Percentiles rank a stretch among this genome's conserved stretches.
Evolutionary conservation across 2,113 vertebrate genomes (phyloP).

Genomic region (Excalfactoria chinensis): DNA sequence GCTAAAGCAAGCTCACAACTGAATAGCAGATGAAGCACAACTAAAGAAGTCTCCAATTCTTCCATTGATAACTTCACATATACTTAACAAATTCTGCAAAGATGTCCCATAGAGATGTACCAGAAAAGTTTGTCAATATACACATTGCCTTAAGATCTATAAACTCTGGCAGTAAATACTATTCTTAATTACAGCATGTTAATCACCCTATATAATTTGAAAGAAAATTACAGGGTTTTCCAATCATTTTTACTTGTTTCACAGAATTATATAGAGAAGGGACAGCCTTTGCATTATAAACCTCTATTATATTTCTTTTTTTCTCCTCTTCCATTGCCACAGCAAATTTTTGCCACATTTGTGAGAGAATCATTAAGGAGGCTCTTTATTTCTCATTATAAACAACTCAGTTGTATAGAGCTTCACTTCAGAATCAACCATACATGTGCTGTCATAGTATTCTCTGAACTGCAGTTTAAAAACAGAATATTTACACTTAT

Average conservation of each 20-base stretch:
- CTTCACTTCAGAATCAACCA: neutral
- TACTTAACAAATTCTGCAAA: neutral
- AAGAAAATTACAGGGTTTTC: neutral
- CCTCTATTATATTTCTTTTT: neutral
- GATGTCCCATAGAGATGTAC: fast-evolving
- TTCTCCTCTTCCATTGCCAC: neutral
- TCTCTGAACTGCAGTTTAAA: neutral
- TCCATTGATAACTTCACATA: neutral
- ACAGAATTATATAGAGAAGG: neutral
- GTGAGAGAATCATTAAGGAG: neutral
- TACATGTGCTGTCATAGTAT: neutral
- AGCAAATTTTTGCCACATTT: neutral
- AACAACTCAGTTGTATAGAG: neutral
- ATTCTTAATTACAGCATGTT: neutral
- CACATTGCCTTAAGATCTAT: neutral
- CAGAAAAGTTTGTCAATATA: neutral
- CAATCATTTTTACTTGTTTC: neutral
- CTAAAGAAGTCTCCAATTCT: neutral
- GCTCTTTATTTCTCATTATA: neutral
- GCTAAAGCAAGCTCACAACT: neutral
- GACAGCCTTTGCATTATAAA: neutral
- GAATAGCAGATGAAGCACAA: neutral
- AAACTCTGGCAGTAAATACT: neutral
- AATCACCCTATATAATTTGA: neutral
- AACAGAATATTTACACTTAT: neutral